phyloP scores from a whole-genome alignment of 2,888 invertebrate species.

The Ophraella communa region DNA sequence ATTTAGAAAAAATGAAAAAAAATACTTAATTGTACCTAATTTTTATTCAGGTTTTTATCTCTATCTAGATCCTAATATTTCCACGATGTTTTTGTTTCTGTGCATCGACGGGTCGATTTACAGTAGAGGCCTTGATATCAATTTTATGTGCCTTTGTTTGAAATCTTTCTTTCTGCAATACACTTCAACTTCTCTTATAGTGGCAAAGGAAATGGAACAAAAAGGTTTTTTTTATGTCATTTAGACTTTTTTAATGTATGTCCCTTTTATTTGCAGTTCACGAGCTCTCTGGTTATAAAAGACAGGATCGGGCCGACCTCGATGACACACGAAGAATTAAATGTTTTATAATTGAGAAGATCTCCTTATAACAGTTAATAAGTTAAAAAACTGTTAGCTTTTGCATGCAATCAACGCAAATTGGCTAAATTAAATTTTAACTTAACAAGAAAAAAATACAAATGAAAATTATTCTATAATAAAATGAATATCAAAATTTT shows the following conservation, averaged over 20 bases:
- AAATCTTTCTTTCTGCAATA: neutral
- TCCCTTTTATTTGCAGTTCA: conserved; percentile 9
- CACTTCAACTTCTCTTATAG: conserved; percentile 1
- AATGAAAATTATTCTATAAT: too few species aligned
- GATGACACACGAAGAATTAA: neutral
- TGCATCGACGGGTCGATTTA: conserved; percentile 15
- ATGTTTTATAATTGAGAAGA: too few species aligned
- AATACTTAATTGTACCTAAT: neutral
- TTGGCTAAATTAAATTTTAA: too few species aligned
- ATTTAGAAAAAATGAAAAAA: too few species aligned
- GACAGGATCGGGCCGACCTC: neutral
- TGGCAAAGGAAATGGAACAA: conserved; percentile 3
- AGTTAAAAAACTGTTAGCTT: too few species aligned
- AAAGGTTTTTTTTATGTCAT: conserved; percentile 1
- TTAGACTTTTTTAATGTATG: conserved; percentile 7
- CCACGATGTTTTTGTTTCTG: conserved; percentile 13
- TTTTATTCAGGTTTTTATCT: conserved; percentile 4
- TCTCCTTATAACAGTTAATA: too few species aligned
- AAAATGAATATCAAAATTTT: too few species aligned
- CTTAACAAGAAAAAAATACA: too few species aligned
- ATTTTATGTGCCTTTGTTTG: conserved; percentile 26
- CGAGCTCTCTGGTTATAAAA: neutral
- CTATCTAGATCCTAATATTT: conserved; percentile 2
- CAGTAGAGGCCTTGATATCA: conserved; percentile 20
- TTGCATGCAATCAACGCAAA: too few species aligned